Base-by-base conservation (phyloP, 2,888 invertebrate genomes). In the Gandaritis pyraliata region DNA sequence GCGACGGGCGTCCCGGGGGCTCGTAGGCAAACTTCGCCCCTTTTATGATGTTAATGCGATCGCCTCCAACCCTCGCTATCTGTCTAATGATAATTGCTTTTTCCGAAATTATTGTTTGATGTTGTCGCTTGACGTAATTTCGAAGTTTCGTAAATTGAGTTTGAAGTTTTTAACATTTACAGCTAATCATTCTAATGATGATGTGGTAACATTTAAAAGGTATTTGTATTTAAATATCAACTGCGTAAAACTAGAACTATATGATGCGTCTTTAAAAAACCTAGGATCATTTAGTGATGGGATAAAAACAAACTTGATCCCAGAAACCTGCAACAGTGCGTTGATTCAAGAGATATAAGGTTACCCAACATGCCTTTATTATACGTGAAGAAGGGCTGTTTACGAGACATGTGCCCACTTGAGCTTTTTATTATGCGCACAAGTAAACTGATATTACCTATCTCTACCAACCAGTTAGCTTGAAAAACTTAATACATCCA, bases 101-200 rank as follows among this genome's bases (percentile, higher is more conserved):
- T 90, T 88, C 88, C 81, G 80, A 90, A 90, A 91, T 91, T 90
- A 90, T 91, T 90, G 88, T 90, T 89, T 90, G 88, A 91, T 91
- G 88, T 87, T 90, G 90, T 91, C 88, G 86, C 81, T 85, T 82
- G 52, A 65, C 65, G 63, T 82, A 78, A 81, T 81, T 83, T 81
- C 77, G 70, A 83, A 82, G 75, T 83, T 82, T 66, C 74, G 77
- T 81, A 80, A 83, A 86, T 83, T 74, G 76, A 76, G 74, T 78
- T 82, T 78, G 75, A 78, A 83, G 75, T 83, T 81, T 33, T 78
- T 80, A 77, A 80, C 79, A 76, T 85, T 86, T 83, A 76, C 83
- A 80, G 80, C 71, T 83, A 85, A 82, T 86, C 58, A 64, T 62
- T 65, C 55, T 71, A 67, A 71, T 67, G 66, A 80, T 80, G 75